Evolutionary conservation across 2,888 invertebrate genomes (phyloP).

Genomic region (Agonopterix alstromeriana): DNA sequence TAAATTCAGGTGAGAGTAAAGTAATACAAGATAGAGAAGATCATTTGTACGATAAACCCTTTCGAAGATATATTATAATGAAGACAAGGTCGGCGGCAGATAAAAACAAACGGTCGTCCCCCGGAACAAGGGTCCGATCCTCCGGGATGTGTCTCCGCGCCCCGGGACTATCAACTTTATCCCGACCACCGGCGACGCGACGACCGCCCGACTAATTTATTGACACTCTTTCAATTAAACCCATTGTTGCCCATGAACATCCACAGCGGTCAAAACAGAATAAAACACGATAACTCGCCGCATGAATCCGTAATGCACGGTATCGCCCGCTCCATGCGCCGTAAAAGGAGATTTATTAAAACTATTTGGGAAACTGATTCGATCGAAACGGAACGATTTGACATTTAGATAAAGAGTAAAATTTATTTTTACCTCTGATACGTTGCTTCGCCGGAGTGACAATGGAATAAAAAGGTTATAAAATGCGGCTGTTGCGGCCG

Average conservation of each 20-base stretch:
- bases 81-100: constrained; percentile 58
- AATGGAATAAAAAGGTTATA: constrained; percentile 76
- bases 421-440: constrained; percentile 70
- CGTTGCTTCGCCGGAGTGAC: constrained; percentile 62
- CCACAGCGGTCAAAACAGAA: constrained; percentile 66
- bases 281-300: constrained; percentile 71
- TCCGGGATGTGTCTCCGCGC: constrained; percentile 46
- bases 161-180: constrained; percentile 46
- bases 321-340: constrained; percentile 57
- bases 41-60: constrained; percentile 50
- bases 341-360: constrained; percentile 78
- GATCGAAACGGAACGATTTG: constrained; percentile 75
- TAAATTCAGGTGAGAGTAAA: constrained; percentile 10
- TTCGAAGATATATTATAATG: constrained; percentile 60
- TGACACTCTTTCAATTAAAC: constrained; percentile 76
- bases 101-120: constrained; percentile 60
- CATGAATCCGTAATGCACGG: constrained; percentile 60
- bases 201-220: constrained; percentile 69
- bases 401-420: constrained; percentile 76
- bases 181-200: constrained; percentile 67
- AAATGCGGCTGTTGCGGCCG: constrained; percentile 62
- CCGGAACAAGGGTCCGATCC: constrained; percentile 54
- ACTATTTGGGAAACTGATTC: constrained; percentile 75
- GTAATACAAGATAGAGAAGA: constrained; percentile 39
- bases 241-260: constrained; percentile 62